Conservation (phyloP, 1,140 invertebrate species). For the Drosophila murphyi region DNA sequence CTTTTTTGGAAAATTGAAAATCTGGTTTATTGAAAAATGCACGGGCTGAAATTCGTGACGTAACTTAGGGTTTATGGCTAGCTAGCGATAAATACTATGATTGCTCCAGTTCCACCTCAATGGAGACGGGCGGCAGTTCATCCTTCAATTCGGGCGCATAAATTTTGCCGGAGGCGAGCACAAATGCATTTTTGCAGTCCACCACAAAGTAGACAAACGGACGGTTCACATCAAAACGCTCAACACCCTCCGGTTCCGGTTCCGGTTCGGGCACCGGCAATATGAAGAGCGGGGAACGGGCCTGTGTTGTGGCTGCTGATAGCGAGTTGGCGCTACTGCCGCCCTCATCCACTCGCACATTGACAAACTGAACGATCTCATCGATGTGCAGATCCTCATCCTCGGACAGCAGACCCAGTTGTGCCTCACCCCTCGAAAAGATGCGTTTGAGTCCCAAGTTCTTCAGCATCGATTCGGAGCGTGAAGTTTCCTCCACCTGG, state of each 20-base stretch:
- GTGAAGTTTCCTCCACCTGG: constrained; percentile 77
- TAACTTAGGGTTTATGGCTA: constrained; percentile 42
- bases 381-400: constrained; percentile 86
- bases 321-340: constrained; percentile 69
- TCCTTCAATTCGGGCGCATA: constrained; percentile 84
- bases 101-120: constrained; percentile 75
- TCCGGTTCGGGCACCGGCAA: constrained; percentile 57
- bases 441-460: constrained; percentile 86
- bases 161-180: constrained; percentile 88
- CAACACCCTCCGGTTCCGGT: constrained; percentile 63
- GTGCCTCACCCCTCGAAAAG: constrained; percentile 86
- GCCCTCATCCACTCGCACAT: constrained; percentile 86
- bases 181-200: constrained; percentile 87
- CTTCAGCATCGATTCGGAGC: constrained; percentile 75
- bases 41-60: constrained; percentile 68
- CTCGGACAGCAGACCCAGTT: constrained; percentile 86
- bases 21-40: constrained; percentile 51
- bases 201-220: constrained; percentile 89
- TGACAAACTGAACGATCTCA: constrained; percentile 87
- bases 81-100: constrained; percentile 52
- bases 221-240: constrained; percentile 86
- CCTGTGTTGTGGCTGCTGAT: constrained; percentile 58
- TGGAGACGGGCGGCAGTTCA: constrained; percentile 62
- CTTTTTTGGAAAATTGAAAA: constrained; percentile 50
- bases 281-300: constrained; percentile 42